Conservation (phyloP, 1,140 invertebrate genomes). For the Brachionus rotundiformis region DNA sequence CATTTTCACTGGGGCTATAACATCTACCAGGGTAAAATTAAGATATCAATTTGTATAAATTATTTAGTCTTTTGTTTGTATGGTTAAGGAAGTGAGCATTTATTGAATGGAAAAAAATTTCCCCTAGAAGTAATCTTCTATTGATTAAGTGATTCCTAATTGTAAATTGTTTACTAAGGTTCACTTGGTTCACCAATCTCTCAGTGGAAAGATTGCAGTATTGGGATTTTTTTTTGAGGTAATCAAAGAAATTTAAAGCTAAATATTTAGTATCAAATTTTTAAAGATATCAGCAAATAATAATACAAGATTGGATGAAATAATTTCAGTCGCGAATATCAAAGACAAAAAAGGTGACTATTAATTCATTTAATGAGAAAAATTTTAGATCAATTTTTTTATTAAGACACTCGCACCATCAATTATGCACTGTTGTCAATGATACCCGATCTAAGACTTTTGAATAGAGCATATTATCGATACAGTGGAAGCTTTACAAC, state of each 20-base stretch:
- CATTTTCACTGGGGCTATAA: slow-evolving; percentile 49
- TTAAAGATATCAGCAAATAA: background rate
- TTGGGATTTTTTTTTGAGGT: slow-evolving; percentile 29
- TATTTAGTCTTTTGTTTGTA: background rate
- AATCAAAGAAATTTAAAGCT: background rate
- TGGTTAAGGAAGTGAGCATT: background rate
- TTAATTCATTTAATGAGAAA: too few relatives aligned
- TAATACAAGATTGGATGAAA: background rate
- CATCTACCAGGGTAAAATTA: background rate
- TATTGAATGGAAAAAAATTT: slow-evolving; percentile 18
- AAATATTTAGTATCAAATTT: background rate
- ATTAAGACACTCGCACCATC: background rate
- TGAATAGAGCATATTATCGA: slow-evolving; percentile 64
- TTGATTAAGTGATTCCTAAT: background rate
- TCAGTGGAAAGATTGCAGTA: background rate
- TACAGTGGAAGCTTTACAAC: slow-evolving; percentile 85
- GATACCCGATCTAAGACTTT: background rate
- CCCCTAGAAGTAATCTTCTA: background rate
- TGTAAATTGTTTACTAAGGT: background rate
- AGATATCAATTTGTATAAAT: too few relatives aligned
- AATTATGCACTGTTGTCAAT: background rate
- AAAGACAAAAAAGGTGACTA: slow-evolving; percentile 20
- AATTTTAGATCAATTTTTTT: too few relatives aligned
- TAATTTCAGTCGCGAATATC: background rate
- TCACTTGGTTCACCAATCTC: background rate